phyloP scores from a whole-genome alignment of 2,113 vertebrate genomes.

The Microtus pennsylvanicus region DNA sequence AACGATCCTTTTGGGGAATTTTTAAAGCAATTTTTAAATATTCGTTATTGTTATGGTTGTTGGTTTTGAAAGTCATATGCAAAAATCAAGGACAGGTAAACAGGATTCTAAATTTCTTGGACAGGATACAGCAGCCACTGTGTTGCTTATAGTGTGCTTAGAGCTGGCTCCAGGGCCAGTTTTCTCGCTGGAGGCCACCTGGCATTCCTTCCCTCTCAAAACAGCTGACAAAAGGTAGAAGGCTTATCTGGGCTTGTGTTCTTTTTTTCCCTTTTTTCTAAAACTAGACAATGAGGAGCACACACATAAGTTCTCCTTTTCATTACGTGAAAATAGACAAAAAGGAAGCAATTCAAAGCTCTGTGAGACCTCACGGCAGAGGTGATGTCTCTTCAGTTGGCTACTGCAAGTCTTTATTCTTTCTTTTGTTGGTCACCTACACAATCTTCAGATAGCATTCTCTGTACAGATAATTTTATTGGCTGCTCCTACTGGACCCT shows the following conservation, averaged over 20 bases:
- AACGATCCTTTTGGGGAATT: neutral
- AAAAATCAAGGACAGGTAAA: constrained; percentile 14
- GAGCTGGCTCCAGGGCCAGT: neutral
- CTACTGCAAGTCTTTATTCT: constrained; percentile 36
- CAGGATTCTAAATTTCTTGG: constrained; percentile 41
- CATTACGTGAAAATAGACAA: constrained; percentile 34
- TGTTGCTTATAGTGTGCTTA: neutral
- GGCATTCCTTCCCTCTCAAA: neutral
- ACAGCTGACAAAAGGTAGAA: constrained; percentile 20
- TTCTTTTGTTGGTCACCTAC: constrained; percentile 44
- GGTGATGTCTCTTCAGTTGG: neutral
- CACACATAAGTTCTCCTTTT: neutral
- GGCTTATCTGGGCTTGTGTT: neutral
- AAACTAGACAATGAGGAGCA: constrained; percentile 26
- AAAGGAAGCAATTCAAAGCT: neutral
- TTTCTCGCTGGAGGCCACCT: neutral
- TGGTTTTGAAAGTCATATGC: constrained; percentile 36
- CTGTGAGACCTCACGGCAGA: constrained; percentile 1
- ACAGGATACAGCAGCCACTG: neutral
- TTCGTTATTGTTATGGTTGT: neutral
- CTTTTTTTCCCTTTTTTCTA: neutral
- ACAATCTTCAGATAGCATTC: constrained; percentile 36
- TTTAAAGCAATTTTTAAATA: neutral
- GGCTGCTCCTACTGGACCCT: neutral
- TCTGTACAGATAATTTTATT: constrained; percentile 37